phyloP scores from a whole-genome alignment of 2,888 invertebrate species.

The Drosophila mimica region DNA sequence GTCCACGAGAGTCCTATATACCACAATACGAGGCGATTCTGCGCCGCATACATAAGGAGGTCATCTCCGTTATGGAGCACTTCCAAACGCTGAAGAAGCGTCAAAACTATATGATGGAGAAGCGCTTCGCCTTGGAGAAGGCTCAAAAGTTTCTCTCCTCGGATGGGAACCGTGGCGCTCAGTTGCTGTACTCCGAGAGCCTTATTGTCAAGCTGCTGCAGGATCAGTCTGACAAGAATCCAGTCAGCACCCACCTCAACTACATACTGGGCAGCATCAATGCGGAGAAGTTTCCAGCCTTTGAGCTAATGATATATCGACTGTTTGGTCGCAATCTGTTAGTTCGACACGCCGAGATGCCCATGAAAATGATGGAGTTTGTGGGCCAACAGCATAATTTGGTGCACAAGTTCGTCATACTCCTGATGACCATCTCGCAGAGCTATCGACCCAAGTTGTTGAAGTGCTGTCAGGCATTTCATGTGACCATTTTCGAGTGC shows the following conservation, averaged over 20 bases:
- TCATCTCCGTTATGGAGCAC: slow-evolving; percentile 57
- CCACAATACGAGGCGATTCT: slow-evolving; percentile 53
- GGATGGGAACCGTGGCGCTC: slow-evolving; percentile 40
- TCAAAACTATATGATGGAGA: slow-evolving; percentile 58
- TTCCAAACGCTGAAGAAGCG: slow-evolving; percentile 49
- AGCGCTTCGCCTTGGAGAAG: slow-evolving; percentile 59
- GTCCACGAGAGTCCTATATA: slow-evolving; percentile 63
- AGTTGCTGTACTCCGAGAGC: slow-evolving; percentile 73
- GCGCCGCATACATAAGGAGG: slow-evolving; percentile 53
- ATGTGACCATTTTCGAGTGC: slow-evolving; percentile 93
- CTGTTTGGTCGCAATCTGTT: slow-evolving; percentile 98
- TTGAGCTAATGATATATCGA: slow-evolving; percentile 98
- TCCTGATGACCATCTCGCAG: slow-evolving; percentile 91
- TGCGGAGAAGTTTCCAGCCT: slow-evolving; percentile 94
- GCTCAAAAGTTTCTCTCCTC: slow-evolving; percentile 63
- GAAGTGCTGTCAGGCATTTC: slow-evolving; percentile 94
- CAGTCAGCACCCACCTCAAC: slow-evolving; percentile 83
- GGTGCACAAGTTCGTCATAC: slow-evolving; percentile 91
- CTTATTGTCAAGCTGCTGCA: slow-evolving; percentile 53
- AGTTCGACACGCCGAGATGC: slow-evolving; percentile 95
- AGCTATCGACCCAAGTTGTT: slow-evolving; percentile 91
- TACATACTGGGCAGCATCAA: slow-evolving; percentile 98
- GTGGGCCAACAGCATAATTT: neutral
- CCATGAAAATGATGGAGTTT: slow-evolving; percentile 91
- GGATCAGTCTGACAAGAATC: slow-evolving; percentile 56